Percentiles rank a stretch among this genome's conserved stretches.
These are phyloP conservation scores for Rhodeus uyekii DNA, from an alignment of 2,797 vertebrate genomes.

Conservation along the genomic window DNA sequence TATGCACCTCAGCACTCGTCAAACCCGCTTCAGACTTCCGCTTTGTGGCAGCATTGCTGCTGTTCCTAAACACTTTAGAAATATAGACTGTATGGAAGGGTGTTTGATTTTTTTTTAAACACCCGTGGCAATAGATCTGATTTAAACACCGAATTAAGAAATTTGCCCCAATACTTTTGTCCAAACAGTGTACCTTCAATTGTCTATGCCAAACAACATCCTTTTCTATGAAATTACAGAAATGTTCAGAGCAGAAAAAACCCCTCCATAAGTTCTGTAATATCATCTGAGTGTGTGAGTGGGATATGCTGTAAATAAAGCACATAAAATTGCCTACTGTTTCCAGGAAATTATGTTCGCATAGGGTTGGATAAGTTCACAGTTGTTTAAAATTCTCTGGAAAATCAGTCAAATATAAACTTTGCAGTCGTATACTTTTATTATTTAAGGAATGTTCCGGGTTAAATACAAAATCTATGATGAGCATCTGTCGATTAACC, in stretches of 20 bases:
- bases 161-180: neutral
- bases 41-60: too few species aligned
- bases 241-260: neutral
- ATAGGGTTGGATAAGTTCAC: neutral
- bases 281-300: neutral
- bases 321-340: neutral
- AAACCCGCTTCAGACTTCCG: too few species aligned
- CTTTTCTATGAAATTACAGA: neutral
- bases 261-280: neutral
- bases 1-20: too few species aligned
- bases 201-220: neutral
- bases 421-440: neutral
- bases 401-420: neutral
- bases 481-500: neutral
- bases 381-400: neutral
- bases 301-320: slow-evolving; percentile 1
- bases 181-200: neutral
- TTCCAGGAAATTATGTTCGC: slow-evolving; percentile 1
- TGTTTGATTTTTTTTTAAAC: neutral
- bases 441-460: neutral
- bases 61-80: too few species aligned
- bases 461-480: neutral
- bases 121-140: neutral
- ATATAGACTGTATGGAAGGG: neutral
- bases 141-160: neutral